Evolutionary conservation across 2,888 invertebrate species (phyloP).

Genomic region (Oasisia sp.): DNA sequence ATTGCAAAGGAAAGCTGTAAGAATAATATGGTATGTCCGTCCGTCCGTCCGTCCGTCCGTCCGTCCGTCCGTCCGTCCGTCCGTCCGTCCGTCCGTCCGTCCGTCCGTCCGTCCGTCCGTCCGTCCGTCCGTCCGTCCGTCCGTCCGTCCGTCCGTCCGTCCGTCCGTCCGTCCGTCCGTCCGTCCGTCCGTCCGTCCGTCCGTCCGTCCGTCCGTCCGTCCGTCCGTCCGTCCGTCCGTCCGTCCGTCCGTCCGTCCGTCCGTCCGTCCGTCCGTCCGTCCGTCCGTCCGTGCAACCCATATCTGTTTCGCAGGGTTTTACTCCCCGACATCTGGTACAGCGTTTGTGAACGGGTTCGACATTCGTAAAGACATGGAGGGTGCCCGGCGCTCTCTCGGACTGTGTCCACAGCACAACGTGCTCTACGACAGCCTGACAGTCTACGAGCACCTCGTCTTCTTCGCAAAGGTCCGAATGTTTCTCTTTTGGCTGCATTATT

Average conservation of each 20-base stretch:
- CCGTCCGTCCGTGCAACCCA: no score
- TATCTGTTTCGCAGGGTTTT: conserved; percentile 54
- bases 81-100: no score
- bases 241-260: neutral
- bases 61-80: no score
- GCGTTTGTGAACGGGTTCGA: conserved; percentile 79
- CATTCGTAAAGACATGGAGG: conserved; percentile 73
- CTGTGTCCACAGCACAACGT: conserved; percentile 90
- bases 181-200: neutral
- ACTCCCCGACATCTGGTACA: conserved; percentile 70
- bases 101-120: no score
- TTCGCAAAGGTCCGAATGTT: conserved; percentile 78
- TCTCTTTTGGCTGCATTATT: neutral
- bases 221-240: neutral
- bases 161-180: neutral
- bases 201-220: neutral
- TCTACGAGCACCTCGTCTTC: conserved; percentile 84
- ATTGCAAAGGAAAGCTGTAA: no score
- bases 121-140: no score
- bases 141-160: neutral
- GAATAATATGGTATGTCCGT: no score
- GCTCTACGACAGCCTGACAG: conserved; percentile 83
- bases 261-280: neutral
- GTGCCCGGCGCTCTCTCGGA: conserved; percentile 80
- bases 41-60: no score